phyloP scores from a whole-genome alignment of 2,888 invertebrate genomes.

The Formica aserva region DNA sequence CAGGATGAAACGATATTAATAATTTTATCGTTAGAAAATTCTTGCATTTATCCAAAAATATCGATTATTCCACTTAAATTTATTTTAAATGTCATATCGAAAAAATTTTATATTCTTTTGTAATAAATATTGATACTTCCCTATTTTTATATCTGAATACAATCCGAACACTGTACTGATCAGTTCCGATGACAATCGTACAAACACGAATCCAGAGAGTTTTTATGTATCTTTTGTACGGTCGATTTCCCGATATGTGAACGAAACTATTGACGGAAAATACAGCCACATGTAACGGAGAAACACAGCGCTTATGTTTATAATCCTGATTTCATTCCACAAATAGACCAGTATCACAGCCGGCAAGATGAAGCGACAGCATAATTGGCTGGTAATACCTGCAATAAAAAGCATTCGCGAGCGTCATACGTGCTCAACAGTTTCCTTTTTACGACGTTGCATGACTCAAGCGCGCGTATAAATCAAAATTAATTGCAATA shows the following conservation, averaged over 20 bases:
- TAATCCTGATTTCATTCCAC: slow-evolving; percentile 87
- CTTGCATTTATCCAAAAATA: background rate
- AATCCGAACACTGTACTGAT: background rate
- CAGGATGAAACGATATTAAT: background rate
- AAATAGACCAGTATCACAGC: slow-evolving; percentile 87
- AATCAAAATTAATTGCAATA: slow-evolving; percentile 39
- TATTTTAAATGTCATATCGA: background rate
- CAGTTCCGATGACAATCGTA: background rate
- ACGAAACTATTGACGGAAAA: slow-evolving; percentile 89
- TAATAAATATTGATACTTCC: background rate
- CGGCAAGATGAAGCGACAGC: slow-evolving; percentile 87
- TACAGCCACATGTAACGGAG: slow-evolving; percentile 87
- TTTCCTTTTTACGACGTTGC: background rate
- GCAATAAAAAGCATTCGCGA: slow-evolving; percentile 47
- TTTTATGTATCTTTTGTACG: slow-evolving; percentile 85
- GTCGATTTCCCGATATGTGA: slow-evolving; percentile 86
- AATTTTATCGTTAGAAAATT: background rate
- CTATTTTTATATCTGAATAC: background rate
- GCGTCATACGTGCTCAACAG: background rate
- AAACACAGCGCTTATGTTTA: slow-evolving; percentile 81
- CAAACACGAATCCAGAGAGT: background rate
- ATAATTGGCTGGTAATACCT: slow-evolving; percentile 87
- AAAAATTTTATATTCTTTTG: background rate
- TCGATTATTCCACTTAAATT: background rate
- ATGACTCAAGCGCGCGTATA: background rate